Conservation (phyloP, 2,113 vertebrate genomes). For the Athene cunicularia region DNA sequence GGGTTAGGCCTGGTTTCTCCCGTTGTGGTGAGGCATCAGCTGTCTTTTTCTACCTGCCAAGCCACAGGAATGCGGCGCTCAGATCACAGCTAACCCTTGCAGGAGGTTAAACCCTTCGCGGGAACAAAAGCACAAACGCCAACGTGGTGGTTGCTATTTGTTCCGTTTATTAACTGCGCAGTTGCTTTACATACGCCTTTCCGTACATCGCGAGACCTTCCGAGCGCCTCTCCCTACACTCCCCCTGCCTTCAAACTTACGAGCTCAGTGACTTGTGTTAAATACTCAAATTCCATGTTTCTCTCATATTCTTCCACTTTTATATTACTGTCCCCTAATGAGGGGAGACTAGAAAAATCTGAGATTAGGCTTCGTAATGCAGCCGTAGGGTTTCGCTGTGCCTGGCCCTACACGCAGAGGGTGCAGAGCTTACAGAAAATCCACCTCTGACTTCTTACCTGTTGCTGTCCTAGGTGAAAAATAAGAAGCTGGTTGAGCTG, state of each 20-base stretch:
- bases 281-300: neutral
- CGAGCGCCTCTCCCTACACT: too few species aligned
- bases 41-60: too few species aligned
- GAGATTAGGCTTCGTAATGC: neutral
- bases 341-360: neutral
- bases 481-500: constrained; percentile 90
- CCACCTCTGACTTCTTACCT: neutral
- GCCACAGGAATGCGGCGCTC: too few species aligned
- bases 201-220: too few species aligned
- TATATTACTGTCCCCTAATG: neutral
- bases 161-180: too few species aligned
- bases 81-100: too few species aligned
- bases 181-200: too few species aligned
- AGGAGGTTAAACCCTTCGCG: too few species aligned
- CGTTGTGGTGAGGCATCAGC: too few species aligned
- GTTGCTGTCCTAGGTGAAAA: constrained; percentile 85
- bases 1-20: neutral
- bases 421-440: neutral
- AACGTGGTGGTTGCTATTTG: too few species aligned
- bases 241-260: neutral
- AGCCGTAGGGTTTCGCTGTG: neutral
- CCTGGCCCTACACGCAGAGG: neutral
- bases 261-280: neutral
- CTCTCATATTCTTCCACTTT: neutral
- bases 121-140: too few species aligned